phyloP scores from a whole-genome alignment of 2,113 vertebrate species.

The Chlamydotis undulata region DNA sequence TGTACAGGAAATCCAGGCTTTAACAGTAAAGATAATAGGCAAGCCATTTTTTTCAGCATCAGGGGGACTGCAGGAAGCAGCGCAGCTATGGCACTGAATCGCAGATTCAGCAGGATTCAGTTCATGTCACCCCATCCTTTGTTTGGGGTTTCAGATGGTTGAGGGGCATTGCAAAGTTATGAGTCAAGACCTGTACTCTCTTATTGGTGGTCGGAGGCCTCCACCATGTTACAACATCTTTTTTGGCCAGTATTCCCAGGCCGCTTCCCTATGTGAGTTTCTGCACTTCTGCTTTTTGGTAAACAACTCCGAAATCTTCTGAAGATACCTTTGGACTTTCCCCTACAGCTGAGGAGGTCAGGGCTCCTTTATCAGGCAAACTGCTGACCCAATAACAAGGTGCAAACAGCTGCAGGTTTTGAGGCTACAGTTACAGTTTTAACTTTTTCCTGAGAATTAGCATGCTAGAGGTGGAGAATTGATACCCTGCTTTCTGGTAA shows the following conservation, averaged over 20 bases:
- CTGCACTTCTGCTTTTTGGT: background rate
- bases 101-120: background rate
- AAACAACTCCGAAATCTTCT: background rate
- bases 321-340: constrained; percentile 29
- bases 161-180: background rate
- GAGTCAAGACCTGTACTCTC: background rate
- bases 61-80: constrained; percentile 14
- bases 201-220: background rate
- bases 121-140: background rate
- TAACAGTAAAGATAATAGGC: constrained; percentile 35
- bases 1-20: constrained; percentile 49
- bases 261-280: background rate
- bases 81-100: background rate
- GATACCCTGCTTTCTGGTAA: background rate
- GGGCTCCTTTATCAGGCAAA: background rate
- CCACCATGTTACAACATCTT: background rate
- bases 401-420: background rate
- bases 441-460: background rate
- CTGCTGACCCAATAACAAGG: background rate
- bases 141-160: background rate
- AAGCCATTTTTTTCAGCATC: constrained; percentile 10
- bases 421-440: background rate
- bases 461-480: background rate
- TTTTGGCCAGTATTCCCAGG: background rate
- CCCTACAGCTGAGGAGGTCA: background rate